Evolutionary conservation across 2,113 vertebrate genomes (phyloP), one percentile per base, ranked within the genome.

Genomic region (Pelvicachromis taeniatus): DNA sequence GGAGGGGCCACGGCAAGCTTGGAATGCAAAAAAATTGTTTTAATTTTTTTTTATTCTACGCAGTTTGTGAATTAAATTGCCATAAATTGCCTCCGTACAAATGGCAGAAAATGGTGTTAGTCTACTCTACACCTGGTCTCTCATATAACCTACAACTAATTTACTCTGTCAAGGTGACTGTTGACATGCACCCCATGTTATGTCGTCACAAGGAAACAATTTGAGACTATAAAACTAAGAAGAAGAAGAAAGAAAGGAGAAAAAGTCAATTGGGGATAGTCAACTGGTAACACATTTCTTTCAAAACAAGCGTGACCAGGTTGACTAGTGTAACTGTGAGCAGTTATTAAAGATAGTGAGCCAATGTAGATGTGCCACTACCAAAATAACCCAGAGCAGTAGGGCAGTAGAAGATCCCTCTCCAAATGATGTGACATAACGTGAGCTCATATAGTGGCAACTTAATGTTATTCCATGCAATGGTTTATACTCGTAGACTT

Each of bases 401-500:
- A 0, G 16, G 45, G 65, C 38, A 70, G 65, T 21, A 70, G 13
- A 13, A 26, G 65, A 42, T 70, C 31, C 31, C 59, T 63, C 59
- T 63, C 17, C 19, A 38, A 63, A 38, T 10, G 38, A 0, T 63
- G 33, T 70, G 65, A 70, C 2, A 45, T 45, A 45, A 45, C 0
- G 21, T 70, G 21, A 45, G 65, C 63, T 70, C 63, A 42, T 68
- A 16, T 70, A 70, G 38, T 70, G 38, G 63, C 63, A 17, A 45
- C 13, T 70, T 42, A 70, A 26, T 3, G 5, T 26, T 45, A 45
- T 2, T 45, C 38, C 38, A 26, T 42, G 38, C 63, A 26, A 21
- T 45, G 5, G 1, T 70, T 42, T 26, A 21, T 70, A 26, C 33
- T n/a, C 0, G 38, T 70, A 16, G 65, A 70, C 9, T 45, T 70